phyloP scores from a whole-genome alignment of 2,113 vertebrate species.

The Caranx melampygus region DNA sequence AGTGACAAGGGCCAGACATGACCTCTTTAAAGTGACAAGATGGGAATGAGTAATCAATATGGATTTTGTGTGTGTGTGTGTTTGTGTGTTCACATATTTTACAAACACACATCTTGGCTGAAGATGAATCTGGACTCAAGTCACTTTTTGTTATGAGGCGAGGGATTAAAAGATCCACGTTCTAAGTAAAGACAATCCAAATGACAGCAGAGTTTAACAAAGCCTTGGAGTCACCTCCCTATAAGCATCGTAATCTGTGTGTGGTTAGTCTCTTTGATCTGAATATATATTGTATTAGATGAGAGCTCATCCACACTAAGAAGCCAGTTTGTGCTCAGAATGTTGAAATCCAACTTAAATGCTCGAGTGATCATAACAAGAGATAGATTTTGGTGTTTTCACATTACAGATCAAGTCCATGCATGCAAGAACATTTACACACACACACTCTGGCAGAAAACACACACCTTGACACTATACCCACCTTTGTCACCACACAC shows the following conservation, averaged over 20 bases:
- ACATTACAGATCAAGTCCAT: conserved; percentile 20
- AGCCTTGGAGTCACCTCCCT: conserved; percentile 8
- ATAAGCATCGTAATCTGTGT: conserved; percentile 30
- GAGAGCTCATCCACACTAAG: conserved; percentile 43
- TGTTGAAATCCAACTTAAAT: conserved; percentile 49
- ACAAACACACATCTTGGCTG: neutral
- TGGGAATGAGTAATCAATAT: conserved; percentile 85
- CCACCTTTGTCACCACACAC: conserved; percentile 12
- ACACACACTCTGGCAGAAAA: neutral
- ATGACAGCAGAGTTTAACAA: conserved; percentile 4
- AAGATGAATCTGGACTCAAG: conserved; percentile 12
- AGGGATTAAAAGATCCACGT: conserved; percentile 11
- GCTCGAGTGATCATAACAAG: conserved; percentile 45
- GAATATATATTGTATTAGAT: conserved; percentile 60
- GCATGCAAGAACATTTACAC: neutral
- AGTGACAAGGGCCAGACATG: conserved; percentile 82
- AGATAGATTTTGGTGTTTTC: conserved; percentile 32
- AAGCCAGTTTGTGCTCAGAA: conserved; percentile 50
- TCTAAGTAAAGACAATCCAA: conserved; percentile 6
- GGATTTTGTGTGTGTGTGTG: conserved; percentile 42
- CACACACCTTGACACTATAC: conserved; percentile 1
- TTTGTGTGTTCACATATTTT: neutral
- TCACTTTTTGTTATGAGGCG: neutral
- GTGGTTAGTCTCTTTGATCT: conserved; percentile 26
- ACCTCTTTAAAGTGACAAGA: conserved; percentile 84